Base-by-base conservation (phyloP, 2,113 vertebrate genomes). In the Taurulus bubalis region DNA sequence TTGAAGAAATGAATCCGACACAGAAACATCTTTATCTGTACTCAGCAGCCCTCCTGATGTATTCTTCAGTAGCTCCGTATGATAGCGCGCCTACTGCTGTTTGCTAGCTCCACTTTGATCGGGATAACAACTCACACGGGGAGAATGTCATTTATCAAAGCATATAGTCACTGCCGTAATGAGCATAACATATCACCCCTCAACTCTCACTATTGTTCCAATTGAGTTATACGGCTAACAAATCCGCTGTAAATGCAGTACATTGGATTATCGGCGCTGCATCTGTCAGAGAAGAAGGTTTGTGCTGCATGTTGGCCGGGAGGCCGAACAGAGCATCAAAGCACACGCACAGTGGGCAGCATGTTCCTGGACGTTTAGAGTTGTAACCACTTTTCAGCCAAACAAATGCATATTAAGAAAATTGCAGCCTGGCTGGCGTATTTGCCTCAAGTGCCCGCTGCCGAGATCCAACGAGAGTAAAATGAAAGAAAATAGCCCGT, bases 401-500 rank as follows among this genome's bases (percentile, higher is more conserved):
- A 86, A 82, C 80, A 79, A 90, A 91, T 82, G 79, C 85, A 85
- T 85, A 85, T 85, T 73, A 78, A 76, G 74, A 80, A 90, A 83
- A 85, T 75, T 84, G 77, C 75, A 79, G 85, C 75, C 73, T 66
- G 56, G 59, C 56, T 63, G 65, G 59, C 80, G 85, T 86, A 82
- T 89, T 87, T 83, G 71, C 79, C 75, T 90, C 71, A 89, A 90
- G 85, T 88, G 86, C 72, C 77, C 76, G 81, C 81, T 71, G 66
- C 76, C 77, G 78, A 85, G 81, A 77, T 81, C 56, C 68, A 77
- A 76, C 70, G 74, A 83, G 71, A 89, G 85, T 60, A 80, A 90
- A 90, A 89, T 87, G 77, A 84, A 87, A 89, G 87, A 75, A 91
- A 90, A 86, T 89, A 68, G 85, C 84, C 80, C 56, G 58, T 62